Conservation (phyloP, 2,888 invertebrate genomes). For the Notodonta ziczac region DNA sequence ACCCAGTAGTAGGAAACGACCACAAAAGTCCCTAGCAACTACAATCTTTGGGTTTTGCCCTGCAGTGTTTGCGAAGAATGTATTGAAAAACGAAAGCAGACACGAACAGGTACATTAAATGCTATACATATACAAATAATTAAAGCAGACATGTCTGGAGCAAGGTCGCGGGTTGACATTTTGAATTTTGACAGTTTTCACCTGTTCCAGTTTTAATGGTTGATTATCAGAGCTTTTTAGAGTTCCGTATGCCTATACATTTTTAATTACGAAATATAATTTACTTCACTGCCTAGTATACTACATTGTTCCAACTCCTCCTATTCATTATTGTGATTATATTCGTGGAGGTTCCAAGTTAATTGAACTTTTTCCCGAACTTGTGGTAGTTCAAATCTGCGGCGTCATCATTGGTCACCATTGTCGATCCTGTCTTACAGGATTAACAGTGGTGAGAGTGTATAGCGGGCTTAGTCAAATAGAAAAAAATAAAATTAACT, state of each 20-base stretch:
- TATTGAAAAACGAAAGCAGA: constrained; percentile 51
- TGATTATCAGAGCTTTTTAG: constrained; percentile 42
- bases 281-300: too few species aligned
- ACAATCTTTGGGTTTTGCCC: constrained; percentile 8
- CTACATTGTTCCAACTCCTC: too few species aligned
- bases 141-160: constrained; percentile 65
- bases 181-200: constrained; percentile 68
- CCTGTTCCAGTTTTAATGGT: constrained; percentile 66
- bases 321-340: too few species aligned
- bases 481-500: too few species aligned
- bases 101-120: constrained; percentile 50
- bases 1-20: background rate
- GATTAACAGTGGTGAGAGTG: too few species aligned
- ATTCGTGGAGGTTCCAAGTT: too few species aligned
- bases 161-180: constrained; percentile 73
- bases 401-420: too few species aligned
- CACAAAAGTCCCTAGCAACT: constrained; percentile 1
- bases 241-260: constrained; percentile 19
- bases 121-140: constrained; percentile 58
- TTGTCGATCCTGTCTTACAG: too few species aligned
- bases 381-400: too few species aligned
- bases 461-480: too few species aligned
- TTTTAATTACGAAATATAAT: too few species aligned
- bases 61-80: constrained; percentile 33
- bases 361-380: too few species aligned